Conservation (phyloP, 2,113 vertebrate species). For the Martes martes region DNA sequence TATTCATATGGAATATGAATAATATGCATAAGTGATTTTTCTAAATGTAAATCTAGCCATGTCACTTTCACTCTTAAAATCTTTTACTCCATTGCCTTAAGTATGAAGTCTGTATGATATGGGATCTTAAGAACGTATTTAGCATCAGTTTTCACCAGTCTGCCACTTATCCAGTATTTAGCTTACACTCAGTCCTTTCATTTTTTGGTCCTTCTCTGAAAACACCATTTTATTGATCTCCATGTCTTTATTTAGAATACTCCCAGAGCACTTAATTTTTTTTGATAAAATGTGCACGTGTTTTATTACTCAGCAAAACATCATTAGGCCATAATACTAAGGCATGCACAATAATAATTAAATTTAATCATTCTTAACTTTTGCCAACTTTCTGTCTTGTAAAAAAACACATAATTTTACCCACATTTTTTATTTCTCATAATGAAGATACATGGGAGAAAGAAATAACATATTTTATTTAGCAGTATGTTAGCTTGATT, state of each 20-base stretch:
- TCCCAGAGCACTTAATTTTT: neutral
- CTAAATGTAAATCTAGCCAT: neutral
- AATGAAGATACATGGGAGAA: neutral
- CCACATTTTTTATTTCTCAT: neutral
- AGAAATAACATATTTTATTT: neutral
- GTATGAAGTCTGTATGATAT: neutral
- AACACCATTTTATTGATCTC: neutral
- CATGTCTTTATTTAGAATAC: neutral
- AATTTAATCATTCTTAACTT: neutral
- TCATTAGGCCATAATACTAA: neutral
- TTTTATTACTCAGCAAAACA: neutral
- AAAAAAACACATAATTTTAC: neutral
- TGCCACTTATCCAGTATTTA: neutral
- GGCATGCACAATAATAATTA: neutral
- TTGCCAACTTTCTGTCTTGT: slow-evolving; percentile 22
- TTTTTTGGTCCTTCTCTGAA: neutral
- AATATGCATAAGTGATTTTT: neutral
- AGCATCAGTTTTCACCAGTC: neutral
- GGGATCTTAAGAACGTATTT: neutral
- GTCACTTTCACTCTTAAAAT: neutral
- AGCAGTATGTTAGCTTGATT: neutral
- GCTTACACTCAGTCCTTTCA: neutral
- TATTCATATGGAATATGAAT: too few relatives aligned
- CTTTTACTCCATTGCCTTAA: neutral
- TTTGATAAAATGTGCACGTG: neutral